Conservation (phyloP, 2,113 vertebrate species). For the Rhabdornis inornatus region DNA sequence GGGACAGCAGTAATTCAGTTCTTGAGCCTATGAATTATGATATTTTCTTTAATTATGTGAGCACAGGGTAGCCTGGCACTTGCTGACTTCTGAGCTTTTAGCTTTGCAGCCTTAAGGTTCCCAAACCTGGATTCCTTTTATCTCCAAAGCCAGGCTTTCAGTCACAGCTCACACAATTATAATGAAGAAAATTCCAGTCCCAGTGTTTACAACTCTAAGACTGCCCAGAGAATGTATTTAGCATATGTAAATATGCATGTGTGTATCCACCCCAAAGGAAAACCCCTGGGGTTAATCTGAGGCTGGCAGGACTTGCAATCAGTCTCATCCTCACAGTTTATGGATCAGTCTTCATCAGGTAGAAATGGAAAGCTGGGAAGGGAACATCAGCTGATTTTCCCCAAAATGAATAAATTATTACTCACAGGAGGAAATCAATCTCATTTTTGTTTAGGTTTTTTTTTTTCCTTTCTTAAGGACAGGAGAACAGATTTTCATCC, state of each 20-base stretch:
- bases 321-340: neutral
- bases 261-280: neutral
- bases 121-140: neutral
- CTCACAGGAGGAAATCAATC: neutral
- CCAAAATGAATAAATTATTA: neutral
- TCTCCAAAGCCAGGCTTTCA: neutral
- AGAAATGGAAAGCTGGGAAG: neutral
- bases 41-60: neutral
- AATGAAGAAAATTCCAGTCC: neutral
- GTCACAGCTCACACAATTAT: neutral
- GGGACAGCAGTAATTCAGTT: neutral
- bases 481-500: slow-evolving; percentile 16
- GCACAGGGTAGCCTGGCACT: neutral
- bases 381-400: neutral
- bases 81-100: neutral
- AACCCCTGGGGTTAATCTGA: neutral
- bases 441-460: neutral
- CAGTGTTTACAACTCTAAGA: neutral
- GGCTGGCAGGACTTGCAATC: neutral
- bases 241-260: neutral
- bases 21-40: neutral
- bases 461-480: neutral
- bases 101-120: slow-evolving; percentile 8
- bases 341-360: neutral
- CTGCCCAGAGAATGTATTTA: neutral